Base-by-base conservation (phyloP, 2,888 invertebrate species). In the Melieria omissa region DNA sequence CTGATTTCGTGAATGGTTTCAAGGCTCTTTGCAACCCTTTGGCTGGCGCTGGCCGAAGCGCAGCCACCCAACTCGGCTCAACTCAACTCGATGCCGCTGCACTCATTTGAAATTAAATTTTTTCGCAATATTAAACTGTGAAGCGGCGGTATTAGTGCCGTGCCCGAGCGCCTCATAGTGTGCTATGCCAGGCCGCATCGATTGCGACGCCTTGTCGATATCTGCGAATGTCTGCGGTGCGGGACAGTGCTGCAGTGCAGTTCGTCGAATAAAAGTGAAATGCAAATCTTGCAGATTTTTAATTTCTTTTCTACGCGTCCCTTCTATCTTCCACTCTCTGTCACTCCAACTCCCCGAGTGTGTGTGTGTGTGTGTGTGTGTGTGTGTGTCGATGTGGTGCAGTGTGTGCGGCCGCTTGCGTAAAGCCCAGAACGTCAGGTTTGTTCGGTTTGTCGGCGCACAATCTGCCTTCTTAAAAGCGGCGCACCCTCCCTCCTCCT, bases 241-340 rank as follows among this genome's bases (percentile, higher is more conserved):
- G 49, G 49, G 14, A 12, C n/a, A 63, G 65, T 73, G 72, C 73
- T 71, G 69, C 67, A 71, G 60, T 74, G 64, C 73, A 71, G 62
- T 61, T 70, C 65, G 71, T 55, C 54, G 64, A 68, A 67, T 73
- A 72, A 74, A 76, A 72, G 69, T 73, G 78, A 84, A 83, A 84
- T 83, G 83, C 83, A 82, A 83, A 81, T 84, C 84, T 83, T 83
- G 82, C 84, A 83, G 80, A 82, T 75, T 74, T 65, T 82, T 82
- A 78, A 81, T 81, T 82, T 81, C 80, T 81, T 80, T 81, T 79
- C 78, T 78, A 78, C 77, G 78, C 42, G 49, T 69, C 63, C 73
- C 68, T 75, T 71, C 65, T 55, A 58, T 71, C 60, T 68, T 63
- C 52, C 42, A n/a, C 47, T 70, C 49, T 55, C 52, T 67, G 60